Evolutionary conservation across 2,797 vertebrate species (phyloP).

Genomic region (Pseudochaenichthys georgianus): DNA sequence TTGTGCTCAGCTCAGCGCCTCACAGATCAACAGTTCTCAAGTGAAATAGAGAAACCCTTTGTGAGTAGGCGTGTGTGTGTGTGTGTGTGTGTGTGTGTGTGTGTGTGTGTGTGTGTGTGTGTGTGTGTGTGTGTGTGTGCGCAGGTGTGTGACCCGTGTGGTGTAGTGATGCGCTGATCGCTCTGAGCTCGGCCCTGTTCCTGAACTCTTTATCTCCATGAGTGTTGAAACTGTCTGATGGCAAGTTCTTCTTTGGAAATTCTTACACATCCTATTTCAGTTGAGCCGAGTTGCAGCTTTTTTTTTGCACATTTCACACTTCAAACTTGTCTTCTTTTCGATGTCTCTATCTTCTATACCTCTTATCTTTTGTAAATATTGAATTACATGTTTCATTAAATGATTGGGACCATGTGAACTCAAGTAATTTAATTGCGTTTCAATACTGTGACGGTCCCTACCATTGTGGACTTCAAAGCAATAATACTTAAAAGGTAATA

Average conservation of each 20-base stretch:
- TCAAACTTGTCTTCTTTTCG: neutral
- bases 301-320: neutral
- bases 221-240: constrained; percentile 86
- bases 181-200: constrained; percentile 73
- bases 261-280: constrained; percentile 90
- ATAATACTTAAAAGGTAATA: neutral
- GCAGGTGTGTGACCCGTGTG: constrained; percentile 77
- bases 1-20: constrained; percentile 1
- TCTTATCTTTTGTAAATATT: neutral
- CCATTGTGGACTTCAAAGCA: neutral
- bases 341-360: neutral
- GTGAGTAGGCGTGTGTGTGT: constrained; percentile 38
- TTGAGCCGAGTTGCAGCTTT: constrained; percentile 14
- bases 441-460: neutral
- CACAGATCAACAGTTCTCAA: constrained; percentile 42
- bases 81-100: too few species aligned
- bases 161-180: constrained; percentile 66
- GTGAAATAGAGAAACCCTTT: constrained; percentile 38
- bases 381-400: neutral
- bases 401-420: neutral
- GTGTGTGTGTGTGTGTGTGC: constrained; percentile 33
- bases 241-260: constrained; percentile 89
- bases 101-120: constrained; percentile 42
- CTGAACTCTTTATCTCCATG: constrained; percentile 87
- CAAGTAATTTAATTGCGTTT: neutral